Evolutionary conservation across 2,797 vertebrate species (phyloP), one percentile per base, ranked within the genome.

Genomic region (Anisognathus igniventris): DNA sequence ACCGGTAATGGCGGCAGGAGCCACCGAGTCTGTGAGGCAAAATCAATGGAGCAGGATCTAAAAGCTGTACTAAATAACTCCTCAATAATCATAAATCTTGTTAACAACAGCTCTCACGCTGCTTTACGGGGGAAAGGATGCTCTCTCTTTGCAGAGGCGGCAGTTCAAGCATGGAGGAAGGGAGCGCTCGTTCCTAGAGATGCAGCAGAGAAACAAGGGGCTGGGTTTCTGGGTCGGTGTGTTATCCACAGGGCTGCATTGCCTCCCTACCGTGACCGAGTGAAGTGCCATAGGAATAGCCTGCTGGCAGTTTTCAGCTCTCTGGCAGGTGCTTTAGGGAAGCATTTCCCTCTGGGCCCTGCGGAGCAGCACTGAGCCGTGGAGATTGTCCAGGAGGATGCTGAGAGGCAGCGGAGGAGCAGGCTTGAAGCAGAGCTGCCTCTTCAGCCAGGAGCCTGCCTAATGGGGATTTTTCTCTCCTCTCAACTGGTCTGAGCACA

Each of bases 51-150:
- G 73, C 58, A 54, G 47, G 70, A 72, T 60, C 76, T 90, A 70
- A 96, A 90, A 92, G 88, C 91, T 68, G n/a, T 37, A 40, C 82
- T 91, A 86, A 96, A 44, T 87, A 91, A 94, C 68, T 90, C 44
- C 61, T 93, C 85, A 58, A 48, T 84, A 81, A 92, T 57, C 76
- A 88, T 95, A 95, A 92, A 91, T 96, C 94, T 81, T 56, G 25
- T 81, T 95, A 90, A 58, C 88, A 80, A 24, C 65, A 72, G 82
- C 58, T 95, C 88, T 81, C 79, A 77, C 3, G 7, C 90, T 75
- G 82, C 82, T 75, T 93, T 58, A 40, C 0, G 1, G 73, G 67
- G 57, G 25, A 14, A 28, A 39, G 18, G 16, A 78, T 88, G 90
- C 57, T 64, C 42, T 96, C 0, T 0, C 65, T 91, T 91, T 45